phyloP scores from a whole-genome alignment of 1,140 invertebrate species.

The Camponotus pennsylvanicus region DNA sequence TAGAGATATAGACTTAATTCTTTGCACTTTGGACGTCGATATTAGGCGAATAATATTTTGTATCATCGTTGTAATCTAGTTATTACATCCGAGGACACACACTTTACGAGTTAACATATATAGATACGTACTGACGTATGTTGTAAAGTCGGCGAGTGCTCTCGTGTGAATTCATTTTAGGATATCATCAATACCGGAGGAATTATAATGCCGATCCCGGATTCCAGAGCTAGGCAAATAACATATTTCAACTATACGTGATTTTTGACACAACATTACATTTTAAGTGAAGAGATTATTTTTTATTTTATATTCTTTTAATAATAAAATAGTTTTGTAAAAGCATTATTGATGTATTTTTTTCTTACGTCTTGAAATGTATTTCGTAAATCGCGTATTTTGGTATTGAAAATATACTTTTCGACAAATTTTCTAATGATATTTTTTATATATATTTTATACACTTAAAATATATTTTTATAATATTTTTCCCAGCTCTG shows the following conservation, averaged over 20 bases:
- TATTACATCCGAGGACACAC: not conserved
- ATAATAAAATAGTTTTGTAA: not conserved
- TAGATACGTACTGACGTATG: conserved; percentile 29
- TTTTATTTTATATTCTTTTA: not conserved
- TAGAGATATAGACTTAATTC: conserved; percentile 29
- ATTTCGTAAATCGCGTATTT: not conserved
- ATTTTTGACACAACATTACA: not conserved
- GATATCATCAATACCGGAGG: conserved; percentile 6
- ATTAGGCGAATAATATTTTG: conserved; percentile 52
- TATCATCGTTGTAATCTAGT: conserved; percentile 49
- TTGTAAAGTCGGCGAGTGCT: conserved; percentile 45
- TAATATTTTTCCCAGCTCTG: not conserved
- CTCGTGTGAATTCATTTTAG: conserved; percentile 24
- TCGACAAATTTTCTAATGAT: not conserved
- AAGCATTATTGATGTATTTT: not conserved
- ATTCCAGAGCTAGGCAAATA: conserved; percentile 10
- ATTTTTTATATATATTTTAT: conserved; percentile 17
- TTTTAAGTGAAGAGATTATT: not conserved
- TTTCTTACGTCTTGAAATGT: not conserved
- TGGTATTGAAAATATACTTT: not conserved
- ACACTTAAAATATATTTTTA: not conserved
- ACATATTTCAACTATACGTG: not conserved
- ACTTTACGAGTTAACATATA: conserved; percentile 6
- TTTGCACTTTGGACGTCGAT: conserved; percentile 41
- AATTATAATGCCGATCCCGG: not conserved